These are phyloP conservation scores for Melanotaenia pygmaea DNA, from an alignment of 2,797 vertebrate genomes.

Conservation along the genomic window DNA sequence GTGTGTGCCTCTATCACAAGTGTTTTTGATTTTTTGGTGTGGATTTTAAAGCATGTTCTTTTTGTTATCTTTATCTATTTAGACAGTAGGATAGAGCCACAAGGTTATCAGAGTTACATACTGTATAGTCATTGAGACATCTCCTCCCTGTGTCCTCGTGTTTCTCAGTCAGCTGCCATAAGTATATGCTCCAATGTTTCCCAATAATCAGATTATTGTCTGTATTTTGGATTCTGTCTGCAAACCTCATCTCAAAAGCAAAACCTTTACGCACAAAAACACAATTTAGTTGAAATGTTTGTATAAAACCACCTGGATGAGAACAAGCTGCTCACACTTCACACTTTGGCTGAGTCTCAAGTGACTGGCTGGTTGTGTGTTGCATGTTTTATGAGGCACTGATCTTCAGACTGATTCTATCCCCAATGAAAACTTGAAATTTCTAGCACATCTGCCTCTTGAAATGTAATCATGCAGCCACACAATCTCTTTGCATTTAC, in stretches of 20 bases:
- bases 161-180: constrained; percentile 7
- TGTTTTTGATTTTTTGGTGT: constrained; percentile 31
- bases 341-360: constrained; percentile 27
- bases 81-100: constrained; percentile 44
- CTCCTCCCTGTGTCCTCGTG: constrained; percentile 35
- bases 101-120: constrained; percentile 58
- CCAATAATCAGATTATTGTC: constrained; percentile 20
- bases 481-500: constrained; percentile 50
- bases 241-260: constrained; percentile 44
- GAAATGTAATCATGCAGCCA: constrained; percentile 31
- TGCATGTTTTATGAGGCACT: constrained; percentile 61
- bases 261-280: constrained; percentile 16
- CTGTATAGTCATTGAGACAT: constrained; percentile 27
- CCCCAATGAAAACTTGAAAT: constrained; percentile 7
- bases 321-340: constrained; percentile 30
- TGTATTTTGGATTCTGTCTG: constrained; percentile 27
- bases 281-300: constrained; percentile 37
- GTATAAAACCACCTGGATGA: constrained; percentile 24
- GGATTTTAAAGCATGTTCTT: constrained; percentile 7
- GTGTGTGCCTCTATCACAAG: constrained; percentile 41
- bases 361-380: constrained; percentile 44
- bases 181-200: constrained; percentile 34
- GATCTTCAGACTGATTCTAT: constrained; percentile 38
- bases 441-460: constrained; percentile 52
- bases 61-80: constrained; percentile 62